Evolutionary conservation across 2,113 vertebrate species (phyloP), one percentile per base, ranked within the genome.

Genomic region (Narcine bancroftii): DNA sequence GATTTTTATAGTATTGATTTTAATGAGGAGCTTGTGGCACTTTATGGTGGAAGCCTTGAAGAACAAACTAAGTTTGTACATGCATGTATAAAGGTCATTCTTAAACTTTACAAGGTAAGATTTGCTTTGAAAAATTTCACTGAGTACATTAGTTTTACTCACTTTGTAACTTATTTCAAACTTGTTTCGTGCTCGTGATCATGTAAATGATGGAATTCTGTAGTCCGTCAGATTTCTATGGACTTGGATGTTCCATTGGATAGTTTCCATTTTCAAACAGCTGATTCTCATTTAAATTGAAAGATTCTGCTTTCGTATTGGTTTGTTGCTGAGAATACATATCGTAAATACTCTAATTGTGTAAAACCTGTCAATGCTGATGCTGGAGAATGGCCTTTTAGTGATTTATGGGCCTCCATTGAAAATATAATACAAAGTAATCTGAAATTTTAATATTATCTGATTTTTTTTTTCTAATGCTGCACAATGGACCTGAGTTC

Each of bases 1-100:
- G 97, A 99, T 93, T 97, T 99, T 93, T 99, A 99, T 95, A 99
- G 96, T 0, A 96, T 99, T 93, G 98, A 99, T 94, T 99, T 99
- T 94, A 99, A 99, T 1, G 98, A 99, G 94, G 99, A 99, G 93
- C 94, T 99, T 93, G 99, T 99, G 94, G 99, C 99, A 0, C 92
- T 99, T 0, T 99, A 99, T 15, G 99, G 99, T 2, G 99, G 99
- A 92, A 99, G 97, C 93, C 95, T 99, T 93, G 96, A 95, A 72
- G 95, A 95, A 79, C 99, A 99, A 95, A 99, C 98, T 0, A 97
- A 95, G 93, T 99, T 99, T 95, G 97, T 99, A 63, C 97, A 99
- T 0, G 97, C 98, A 92, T 97, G 98, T 96, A 97, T 99, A 92
- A 99, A 98, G 95, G 96, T 97, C 92, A 98, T 99, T 93, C 97